Base-by-base conservation (phyloP, 2,888 invertebrate genomes). In the Orthosia cruda region DNA sequence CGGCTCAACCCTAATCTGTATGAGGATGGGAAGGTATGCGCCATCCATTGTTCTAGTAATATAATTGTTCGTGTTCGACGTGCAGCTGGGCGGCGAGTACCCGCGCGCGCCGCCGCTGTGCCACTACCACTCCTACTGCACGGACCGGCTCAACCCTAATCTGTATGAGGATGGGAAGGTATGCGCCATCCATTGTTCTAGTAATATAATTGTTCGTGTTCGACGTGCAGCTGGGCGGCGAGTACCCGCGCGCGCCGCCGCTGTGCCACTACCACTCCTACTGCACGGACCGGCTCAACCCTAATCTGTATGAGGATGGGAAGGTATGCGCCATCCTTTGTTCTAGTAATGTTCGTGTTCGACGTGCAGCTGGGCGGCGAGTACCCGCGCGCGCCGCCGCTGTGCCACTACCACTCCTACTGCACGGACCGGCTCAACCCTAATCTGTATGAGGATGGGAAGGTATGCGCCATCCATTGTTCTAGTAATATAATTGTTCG, bases 201-300 rank as follows among this genome's bases (percentile, higher is more conserved):
- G n/a, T n/a, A n/a, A n/a, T n/a, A n/a, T n/a, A n/a, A n/a, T n/a
- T 99, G 84, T 99, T 99, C 96, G 97, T 99, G 91, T 99, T 99
- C 95, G 99, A 99, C 95, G 98, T 99, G 86, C 99, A 99, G 94
- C 97, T 99, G 59, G 98, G 99, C 20, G 97, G 98, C 0, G 98
- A 99, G 92, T 99, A 99, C 96, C 99, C 99, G 13, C 97, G 97
- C 77, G 98, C 98, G 72, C 99, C 99, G 26, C 99, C 99, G 15
- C 96, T 98, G 47, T 99, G 99, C 91, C 98, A 99, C 96, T 99
- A 99, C 94, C 98, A 99, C 88, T 99, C 99, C 47, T 99, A 98
- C 95, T 99, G 99, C 95, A 98, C 98, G 58, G 99, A 99, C 94
- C 96, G 99, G 61, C 97, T 99, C 77, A 99, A 99, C 97, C 99